Evolutionary conservation across 2,113 vertebrate genomes (phyloP).

Genomic region (Thymallus thymallus): DNA sequence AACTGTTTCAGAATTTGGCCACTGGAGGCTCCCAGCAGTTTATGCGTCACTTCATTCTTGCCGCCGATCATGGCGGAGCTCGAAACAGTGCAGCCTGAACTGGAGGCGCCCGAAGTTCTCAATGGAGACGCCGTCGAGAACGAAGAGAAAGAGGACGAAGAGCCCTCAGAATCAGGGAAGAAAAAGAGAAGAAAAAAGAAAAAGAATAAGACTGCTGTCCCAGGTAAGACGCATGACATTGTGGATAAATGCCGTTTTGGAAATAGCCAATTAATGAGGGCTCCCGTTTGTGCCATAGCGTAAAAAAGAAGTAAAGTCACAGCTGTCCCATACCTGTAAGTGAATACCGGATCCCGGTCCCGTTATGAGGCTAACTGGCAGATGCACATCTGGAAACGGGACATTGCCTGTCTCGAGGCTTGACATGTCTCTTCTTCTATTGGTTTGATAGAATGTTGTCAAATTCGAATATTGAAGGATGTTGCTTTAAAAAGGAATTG

Average conservation of each 20-base stretch:
- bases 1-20: slow-evolving; percentile 46
- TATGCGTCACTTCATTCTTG: slow-evolving; percentile 65
- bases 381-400: slow-evolving; percentile 37
- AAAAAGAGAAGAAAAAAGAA: slow-evolving; percentile 92
- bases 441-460: slow-evolving; percentile 31
- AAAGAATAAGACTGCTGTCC: slow-evolving; percentile 73
- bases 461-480: slow-evolving; percentile 13
- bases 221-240: slow-evolving; percentile 67
- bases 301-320: slow-evolving; percentile 17
- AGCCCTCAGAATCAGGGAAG: slow-evolving; percentile 76
- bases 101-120: slow-evolving; percentile 67
- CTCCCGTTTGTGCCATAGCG: slow-evolving; percentile 3
- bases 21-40: slow-evolving; percentile 68
- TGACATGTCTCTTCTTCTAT: slow-evolving; percentile 1
- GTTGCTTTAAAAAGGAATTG: neutral
- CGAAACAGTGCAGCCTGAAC: slow-evolving; percentile 48
- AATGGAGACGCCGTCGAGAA: slow-evolving; percentile 79
- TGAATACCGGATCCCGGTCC: slow-evolving; percentile 4
- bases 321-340: slow-evolving; percentile 32
- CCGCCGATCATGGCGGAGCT: slow-evolving; percentile 82
- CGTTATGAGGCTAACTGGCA: neutral
- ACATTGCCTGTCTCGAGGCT: neutral
- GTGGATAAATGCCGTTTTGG: neutral
- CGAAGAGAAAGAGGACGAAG: slow-evolving; percentile 74
- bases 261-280: slow-evolving; percentile 23